Base-by-base conservation (phyloP, 2,797 vertebrate species). In the Pempheris klunzingeri region DNA sequence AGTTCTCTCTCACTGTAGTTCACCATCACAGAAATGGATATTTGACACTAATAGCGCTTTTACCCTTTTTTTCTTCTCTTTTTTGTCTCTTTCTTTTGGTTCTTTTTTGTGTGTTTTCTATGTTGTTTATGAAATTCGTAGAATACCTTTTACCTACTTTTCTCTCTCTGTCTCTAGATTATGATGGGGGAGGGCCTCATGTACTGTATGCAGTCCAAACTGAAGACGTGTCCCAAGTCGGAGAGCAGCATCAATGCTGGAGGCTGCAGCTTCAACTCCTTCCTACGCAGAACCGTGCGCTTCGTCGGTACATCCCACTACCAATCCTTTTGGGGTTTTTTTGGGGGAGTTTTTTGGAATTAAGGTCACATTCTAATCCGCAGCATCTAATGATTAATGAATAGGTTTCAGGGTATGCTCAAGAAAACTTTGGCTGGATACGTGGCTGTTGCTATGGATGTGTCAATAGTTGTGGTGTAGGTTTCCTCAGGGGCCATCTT, bases 211-310 rank as follows among this genome's bases (percentile, higher is more conserved):
- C 97, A 98, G 90, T 97, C 97, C 64, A 93, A 94, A 80, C 90
- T 97, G 71, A 97, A 96, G 92, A 93, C 95, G 0, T 96, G 94
- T 0, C 81, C 94, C 0, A 94, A 95, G 61, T 91, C 96, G 0
- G 97, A 99, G 87, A 95, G 96, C 83, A 98, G 97, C 93, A 98
- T 99, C 83, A 98, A 96, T 0, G 97, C 97, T 0, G 97, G 97
- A 0, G 97, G 97, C 80, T 99, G 98, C 94, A 98, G 95, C 90
- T 99, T 99, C 93, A 99, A 97, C 93, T 98, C 98, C 66, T 99
- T 99, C 91, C 93, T 99, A 64, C 95, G 98, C 65, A 95, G 98
- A 58, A 98, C 98, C 0, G 98, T 99, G 44, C 96, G 97, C 55
- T 99, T 99, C 50, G 98, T 99, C 44, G 98, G 98, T 99, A 94